Percentiles rank a stretch among this genome's conserved stretches.
Evolutionary conservation across 2,113 vertebrate genomes (phyloP).

Genomic region (Tapirus terrestris): DNA sequence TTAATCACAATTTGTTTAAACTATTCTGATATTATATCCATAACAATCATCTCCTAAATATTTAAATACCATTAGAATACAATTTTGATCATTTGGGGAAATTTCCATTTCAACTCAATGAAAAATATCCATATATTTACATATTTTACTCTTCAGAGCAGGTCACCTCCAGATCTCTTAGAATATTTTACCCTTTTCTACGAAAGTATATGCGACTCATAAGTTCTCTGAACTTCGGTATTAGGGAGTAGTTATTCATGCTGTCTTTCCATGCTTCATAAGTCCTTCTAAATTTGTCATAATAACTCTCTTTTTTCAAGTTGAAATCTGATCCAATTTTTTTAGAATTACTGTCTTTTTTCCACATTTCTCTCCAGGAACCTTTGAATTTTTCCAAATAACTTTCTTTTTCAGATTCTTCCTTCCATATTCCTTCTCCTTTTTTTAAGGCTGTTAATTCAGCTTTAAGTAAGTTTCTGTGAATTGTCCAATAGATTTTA

Average conservation of each 20-base stretch:
- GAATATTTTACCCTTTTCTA: conserved; percentile 4
- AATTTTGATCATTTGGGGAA: background rate
- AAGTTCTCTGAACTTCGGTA: conserved; percentile 86
- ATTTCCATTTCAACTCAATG: background rate
- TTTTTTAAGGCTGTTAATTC: conserved; percentile 92
- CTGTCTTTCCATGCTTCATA: conserved; percentile 64
- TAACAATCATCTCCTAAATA: conserved; percentile 5
- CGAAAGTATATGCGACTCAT: conserved; percentile 78
- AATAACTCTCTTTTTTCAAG: conserved; percentile 50
- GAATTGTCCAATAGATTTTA: conserved; percentile 90
- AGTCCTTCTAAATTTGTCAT: conserved; percentile 29
- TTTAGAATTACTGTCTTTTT: conserved; percentile 26
- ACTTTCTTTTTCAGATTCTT: conserved; percentile 83
- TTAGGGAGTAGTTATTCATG: conserved; percentile 79
- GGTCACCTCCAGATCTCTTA: background rate
- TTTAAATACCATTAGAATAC: background rate
- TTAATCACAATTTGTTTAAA: conserved; percentile 30
- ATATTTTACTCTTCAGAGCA: background rate
- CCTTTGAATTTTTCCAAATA: conserved; percentile 85
- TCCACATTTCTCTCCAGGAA: conserved; percentile 74
- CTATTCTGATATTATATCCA: conserved; percentile 10
- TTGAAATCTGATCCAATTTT: conserved; percentile 21
- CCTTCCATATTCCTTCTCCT: conserved; percentile 93
- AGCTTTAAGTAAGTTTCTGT: conserved; percentile 92
- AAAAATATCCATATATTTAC: background rate